phyloP scores from a whole-genome alignment of 2,113 vertebrate genomes.

The Eptesicus fuscus region DNA sequence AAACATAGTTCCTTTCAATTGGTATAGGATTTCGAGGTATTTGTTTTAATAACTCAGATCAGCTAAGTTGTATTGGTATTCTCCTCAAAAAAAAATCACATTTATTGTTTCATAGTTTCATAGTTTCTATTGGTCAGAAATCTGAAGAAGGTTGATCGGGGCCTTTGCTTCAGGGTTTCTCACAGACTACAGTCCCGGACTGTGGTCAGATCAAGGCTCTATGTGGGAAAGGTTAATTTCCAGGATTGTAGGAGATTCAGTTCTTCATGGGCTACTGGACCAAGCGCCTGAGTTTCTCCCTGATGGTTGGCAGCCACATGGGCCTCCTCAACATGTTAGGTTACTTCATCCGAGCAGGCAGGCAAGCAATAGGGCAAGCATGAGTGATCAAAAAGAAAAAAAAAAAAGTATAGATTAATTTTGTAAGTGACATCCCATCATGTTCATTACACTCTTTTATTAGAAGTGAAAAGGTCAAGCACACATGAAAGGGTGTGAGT shows the following conservation, averaged over 20 bases:
- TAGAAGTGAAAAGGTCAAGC: not conserved
- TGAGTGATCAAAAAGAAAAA: not conserved
- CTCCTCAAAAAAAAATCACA: not conserved
- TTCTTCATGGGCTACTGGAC: not conserved
- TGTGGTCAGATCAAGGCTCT: not conserved
- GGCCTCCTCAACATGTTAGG: not conserved
- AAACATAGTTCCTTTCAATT: not conserved
- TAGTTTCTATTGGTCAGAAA: not conserved
- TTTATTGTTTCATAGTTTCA: not conserved
- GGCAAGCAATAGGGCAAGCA: not conserved
- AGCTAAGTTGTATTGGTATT: not conserved
- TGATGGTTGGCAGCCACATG: not conserved
- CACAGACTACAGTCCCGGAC: not conserved
- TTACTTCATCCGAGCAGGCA: not conserved
- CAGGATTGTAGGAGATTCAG: not conserved
- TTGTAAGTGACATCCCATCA: not conserved
- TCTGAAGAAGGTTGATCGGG: not conserved
- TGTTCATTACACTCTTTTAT: not conserved
- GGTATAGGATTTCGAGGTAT: not conserved
- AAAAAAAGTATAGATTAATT: not conserved
- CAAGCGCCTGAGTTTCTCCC: not conserved
- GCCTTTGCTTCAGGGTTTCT: not conserved
- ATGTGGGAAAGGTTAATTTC: not conserved
- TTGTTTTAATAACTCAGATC: not conserved
- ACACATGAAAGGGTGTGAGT: not conserved